Evolutionary conservation across 64 coral and sea anemone species (phyloP), one percentile per base, ranked within the genome.

Genomic region (Anthopleura sola): DNA sequence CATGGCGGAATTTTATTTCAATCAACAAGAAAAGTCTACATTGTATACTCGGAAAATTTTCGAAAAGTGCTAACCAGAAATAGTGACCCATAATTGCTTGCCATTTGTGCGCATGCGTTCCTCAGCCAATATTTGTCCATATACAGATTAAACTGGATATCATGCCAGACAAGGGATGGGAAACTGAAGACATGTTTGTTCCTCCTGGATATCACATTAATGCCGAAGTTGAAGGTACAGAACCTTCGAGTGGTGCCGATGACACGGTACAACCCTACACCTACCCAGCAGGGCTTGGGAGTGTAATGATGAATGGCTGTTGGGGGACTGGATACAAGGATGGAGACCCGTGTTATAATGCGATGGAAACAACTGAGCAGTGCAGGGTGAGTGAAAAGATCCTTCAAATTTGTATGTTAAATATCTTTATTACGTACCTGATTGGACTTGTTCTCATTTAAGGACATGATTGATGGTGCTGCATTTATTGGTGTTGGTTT

Each of bases 141-240:
- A n/a, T 6, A 47, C 33, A 86, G 89, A 91, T 91, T 1, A 91
- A 91, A 40, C 75, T 91, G 28, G 83, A 91, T 36, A 91, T 91
- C 10, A 86, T 57, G 16, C 83, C 83, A 3, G 89, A 91, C 24
- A 91, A 91, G 81, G 89, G 89, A 24, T 91, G 89, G 89, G 48
- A 86, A 80, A 91, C 51, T 21, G 84, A 85, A 39, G 89, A 91
- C 17, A 86, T 91, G 89, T 86, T 91, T 26, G 55, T 91, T 24
- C 89, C 89, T 19, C 83, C 89, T 64, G 83, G 89, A 37, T 91
- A 91, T 79, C 89, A 91, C 57, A 86, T 91, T 44, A 31, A 78
- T 12, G 71, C 89, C 1, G 55, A 91, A 49, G 56, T 91, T 13
- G 55, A 86, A 19, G 51, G 31, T 26, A 53, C 78, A 81, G 55